Conservation (phyloP, 2,113 vertebrate species). For the Phalacrocorax aristotelis region DNA sequence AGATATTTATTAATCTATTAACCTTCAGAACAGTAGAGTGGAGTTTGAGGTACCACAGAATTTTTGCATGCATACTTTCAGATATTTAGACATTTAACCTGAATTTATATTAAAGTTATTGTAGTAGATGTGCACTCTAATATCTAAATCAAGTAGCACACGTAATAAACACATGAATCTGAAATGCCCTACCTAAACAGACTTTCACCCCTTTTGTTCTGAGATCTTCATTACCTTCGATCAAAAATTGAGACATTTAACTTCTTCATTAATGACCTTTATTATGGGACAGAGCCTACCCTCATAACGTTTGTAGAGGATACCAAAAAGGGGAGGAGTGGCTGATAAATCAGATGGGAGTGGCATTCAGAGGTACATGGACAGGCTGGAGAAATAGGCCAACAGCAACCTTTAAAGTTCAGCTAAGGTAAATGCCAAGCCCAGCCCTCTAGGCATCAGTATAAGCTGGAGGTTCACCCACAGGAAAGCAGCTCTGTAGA, state of each 20-base stretch:
- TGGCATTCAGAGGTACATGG: neutral
- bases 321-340: neutral
- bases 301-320: neutral
- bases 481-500: neutral
- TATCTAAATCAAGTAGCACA: neutral
- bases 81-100: neutral
- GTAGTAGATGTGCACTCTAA: neutral
- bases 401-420: neutral
- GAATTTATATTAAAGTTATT: neutral
- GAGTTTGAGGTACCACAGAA: neutral
- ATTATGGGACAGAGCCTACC: neutral
- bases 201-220: neutral
- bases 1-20: neutral
- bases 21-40: neutral
- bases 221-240: neutral
- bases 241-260: neutral
- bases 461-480: neutral
- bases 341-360: neutral
- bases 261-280: neutral
- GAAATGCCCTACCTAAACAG: neutral
- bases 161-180: neutral
- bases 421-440: neutral
- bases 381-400: neutral
- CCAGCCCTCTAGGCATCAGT: neutral
- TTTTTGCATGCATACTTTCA: neutral